phyloP scores from a whole-genome alignment of 2,113 vertebrate species.

The Actenoides lindsayi region DNA sequence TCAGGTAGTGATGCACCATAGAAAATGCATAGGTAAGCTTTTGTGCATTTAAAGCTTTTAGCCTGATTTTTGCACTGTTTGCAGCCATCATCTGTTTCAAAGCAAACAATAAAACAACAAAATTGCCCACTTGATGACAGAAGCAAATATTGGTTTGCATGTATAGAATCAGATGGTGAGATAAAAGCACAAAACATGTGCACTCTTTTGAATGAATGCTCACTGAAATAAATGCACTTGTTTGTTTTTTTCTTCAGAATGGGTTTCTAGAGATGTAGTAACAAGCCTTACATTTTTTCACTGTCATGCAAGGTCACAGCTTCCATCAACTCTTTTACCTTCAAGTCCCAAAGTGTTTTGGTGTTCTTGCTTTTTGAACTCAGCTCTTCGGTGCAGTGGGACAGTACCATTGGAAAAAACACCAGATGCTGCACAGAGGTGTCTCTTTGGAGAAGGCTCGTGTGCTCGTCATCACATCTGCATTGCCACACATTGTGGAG shows the following conservation, averaged over 20 bases:
- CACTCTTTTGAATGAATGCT: not conserved
- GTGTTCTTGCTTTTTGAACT: not conserved
- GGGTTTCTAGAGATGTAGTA: not conserved
- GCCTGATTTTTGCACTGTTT: not conserved
- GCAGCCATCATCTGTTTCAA: not conserved
- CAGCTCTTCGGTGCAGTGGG: not conserved
- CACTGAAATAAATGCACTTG: not conserved
- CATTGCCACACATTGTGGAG: not conserved
- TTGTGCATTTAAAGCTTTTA: slow-evolving; percentile 27
- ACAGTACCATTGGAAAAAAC: not conserved
- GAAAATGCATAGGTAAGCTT: not conserved
- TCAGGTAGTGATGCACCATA: not conserved
- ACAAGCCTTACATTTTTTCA: not conserved
- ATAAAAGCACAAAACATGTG: not conserved
- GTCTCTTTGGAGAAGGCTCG: not conserved
- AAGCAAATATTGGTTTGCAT: slow-evolving; percentile 4
- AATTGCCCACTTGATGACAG: slow-evolving; percentile 28
- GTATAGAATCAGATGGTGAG: not conserved
- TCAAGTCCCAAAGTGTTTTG: not conserved
- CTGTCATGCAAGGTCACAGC: not conserved
- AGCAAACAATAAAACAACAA: slow-evolving; percentile 15
- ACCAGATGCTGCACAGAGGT: not conserved
- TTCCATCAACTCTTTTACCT: not conserved
- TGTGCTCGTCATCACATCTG: not conserved
- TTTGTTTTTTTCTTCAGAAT: not conserved